Evolutionary conservation across 2,888 invertebrate genomes (phyloP).

Genomic region (Diarsia dahlii): DNA sequence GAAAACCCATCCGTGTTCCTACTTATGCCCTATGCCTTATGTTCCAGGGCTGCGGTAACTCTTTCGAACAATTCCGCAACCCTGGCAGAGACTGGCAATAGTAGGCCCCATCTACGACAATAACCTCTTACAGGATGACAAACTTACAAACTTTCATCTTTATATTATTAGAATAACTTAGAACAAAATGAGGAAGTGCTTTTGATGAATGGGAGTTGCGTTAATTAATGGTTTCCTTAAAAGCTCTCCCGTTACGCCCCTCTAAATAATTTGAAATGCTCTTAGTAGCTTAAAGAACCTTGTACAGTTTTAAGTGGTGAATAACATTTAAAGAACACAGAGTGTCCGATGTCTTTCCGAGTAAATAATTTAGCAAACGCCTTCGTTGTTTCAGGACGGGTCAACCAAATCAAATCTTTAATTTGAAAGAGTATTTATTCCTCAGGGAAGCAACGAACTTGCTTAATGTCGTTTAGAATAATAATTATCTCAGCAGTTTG

Average conservation of each 20-base stretch:
- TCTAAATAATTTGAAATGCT: constrained; percentile 1
- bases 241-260: constrained; percentile 1
- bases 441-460: neutral
- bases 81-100: too few species aligned
- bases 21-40: too few species aligned
- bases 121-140: neutral
- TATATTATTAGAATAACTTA: neutral
- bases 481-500: too few species aligned
- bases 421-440: neutral
- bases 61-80: too few species aligned
- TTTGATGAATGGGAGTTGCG: neutral
- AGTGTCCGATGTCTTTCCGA: neutral
- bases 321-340: neutral
- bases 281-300: too few species aligned
- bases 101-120: neutral
- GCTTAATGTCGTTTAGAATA: too few species aligned
- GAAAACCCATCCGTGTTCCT: too few species aligned
- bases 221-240: constrained; percentile 8
- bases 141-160: neutral
- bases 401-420: neutral
- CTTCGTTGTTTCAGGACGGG: neutral
- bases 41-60: too few species aligned
- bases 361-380: neutral
- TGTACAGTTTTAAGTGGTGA: neutral
- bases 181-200: neutral